Evolutionary conservation across 2,888 invertebrate species (phyloP), one percentile per base, ranked within the genome.

Genomic region (Dastarcus helophoroides): DNA sequence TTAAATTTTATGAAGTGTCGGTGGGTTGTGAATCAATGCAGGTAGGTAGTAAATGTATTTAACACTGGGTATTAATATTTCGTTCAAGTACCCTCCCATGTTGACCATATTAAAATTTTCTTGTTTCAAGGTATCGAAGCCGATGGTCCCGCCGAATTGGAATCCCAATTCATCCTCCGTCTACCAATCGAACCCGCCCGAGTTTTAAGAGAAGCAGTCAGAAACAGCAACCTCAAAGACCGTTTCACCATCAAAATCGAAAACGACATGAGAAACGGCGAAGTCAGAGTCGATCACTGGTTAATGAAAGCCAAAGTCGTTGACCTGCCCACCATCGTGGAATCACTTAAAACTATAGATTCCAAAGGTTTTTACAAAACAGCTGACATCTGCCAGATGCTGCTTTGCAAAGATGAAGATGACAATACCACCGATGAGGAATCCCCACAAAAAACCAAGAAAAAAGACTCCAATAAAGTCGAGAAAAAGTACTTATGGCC

Each of bases 341-440:
- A 98, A 63, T 85, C 91, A 0, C 64, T 88, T 32, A 98, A 98
- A 65, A 94, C 94, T 0, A 86, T 95, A 32, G 98, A 98, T 56
- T 79, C 76, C 38, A 97, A 94, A 62, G 93, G 86, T 50, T 89
- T 97, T 49, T 98, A 97, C 56, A 98, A 98, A 67, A 89, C 94
- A 1, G 91, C 94, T 0, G 97, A 98, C 60, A 77, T 98, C 38
- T 88, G 88, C 48, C 97, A 95, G 69, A 69, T 79, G 65, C 75
- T 94, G 70, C 69, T 89, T 31, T 91, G 91, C 48, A 85, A 82
- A 62, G 83, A 85, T 46, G 90, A 90, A 46, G 84, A 85, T 13
- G 89, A 90, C 50, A 74, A 71, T 44, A 69, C 75, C 3, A 69
- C 73, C 2, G 83, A 83, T 47, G 86, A 86, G 45, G 86, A 88